phyloP scores from a whole-genome alignment of 2,797 vertebrate species.

The Sebastes oblongus region DNA sequence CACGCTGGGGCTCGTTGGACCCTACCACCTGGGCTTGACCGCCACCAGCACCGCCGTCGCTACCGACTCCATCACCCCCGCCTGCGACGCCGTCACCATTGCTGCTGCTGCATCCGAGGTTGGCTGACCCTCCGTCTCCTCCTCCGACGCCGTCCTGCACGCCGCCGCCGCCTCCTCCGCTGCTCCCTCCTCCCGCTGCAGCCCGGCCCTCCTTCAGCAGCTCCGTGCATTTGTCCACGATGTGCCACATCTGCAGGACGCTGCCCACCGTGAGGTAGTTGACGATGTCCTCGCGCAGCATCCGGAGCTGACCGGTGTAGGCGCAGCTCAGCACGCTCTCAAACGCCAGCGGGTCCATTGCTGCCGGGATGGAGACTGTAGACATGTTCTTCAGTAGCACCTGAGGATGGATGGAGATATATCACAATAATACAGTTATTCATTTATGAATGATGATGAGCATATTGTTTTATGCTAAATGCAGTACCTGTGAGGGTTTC shows the following conservation, averaged over 20 bases:
- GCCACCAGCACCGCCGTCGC: not conserved
- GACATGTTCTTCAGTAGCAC: constrained; percentile 94
- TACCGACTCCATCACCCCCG: not conserved
- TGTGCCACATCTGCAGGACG: constrained; percentile 98
- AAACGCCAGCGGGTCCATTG: constrained; percentile 92
- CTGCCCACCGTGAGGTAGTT: constrained; percentile 95
- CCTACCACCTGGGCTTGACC: constrained; percentile 46
- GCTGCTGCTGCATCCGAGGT: constrained; percentile 71
- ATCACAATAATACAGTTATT: not conserved
- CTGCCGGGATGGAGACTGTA: constrained; percentile 88
- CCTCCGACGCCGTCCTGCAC: constrained; percentile 35
- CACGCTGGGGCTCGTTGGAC: constrained; percentile 58
- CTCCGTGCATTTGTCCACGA: constrained; percentile 95
- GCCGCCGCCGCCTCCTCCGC: not conserved
- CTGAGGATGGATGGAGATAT: constrained; percentile 27
- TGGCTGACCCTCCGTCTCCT: constrained; percentile 45
- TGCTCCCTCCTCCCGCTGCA: constrained; percentile 37
- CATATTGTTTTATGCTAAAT: too few species aligned
- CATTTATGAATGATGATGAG: not conserved
- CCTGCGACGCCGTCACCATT: constrained; percentile 29
- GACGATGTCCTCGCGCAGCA: constrained; percentile 91
- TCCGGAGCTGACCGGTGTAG: constrained; percentile 90
- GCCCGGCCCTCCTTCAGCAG: constrained; percentile 85
- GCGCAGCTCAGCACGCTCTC: constrained; percentile 91
- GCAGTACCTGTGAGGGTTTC: too few species aligned